These are phyloP conservation scores for Fulmarus glacialis DNA, from an alignment of 2,113 vertebrate species.

Conservation along the genomic window DNA sequence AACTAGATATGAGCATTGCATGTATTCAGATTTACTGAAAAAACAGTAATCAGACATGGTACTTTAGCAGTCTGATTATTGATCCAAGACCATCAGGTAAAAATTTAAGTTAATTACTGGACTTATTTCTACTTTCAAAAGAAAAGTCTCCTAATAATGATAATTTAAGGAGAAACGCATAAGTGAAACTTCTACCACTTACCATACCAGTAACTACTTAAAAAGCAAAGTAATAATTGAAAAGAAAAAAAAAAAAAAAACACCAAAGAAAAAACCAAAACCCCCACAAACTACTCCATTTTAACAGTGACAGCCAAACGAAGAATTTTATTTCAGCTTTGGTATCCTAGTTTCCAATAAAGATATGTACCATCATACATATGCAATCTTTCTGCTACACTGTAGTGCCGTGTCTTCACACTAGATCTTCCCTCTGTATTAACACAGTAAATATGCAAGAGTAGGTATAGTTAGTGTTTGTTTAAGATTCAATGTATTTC, in stretches of 20 bases:
- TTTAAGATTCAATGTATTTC: neutral
- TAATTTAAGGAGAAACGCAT: neutral
- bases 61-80: neutral
- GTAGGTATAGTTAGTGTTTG: neutral
- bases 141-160: neutral
- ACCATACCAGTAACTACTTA: neutral
- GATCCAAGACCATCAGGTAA: neutral
- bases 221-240: neutral
- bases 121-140: neutral
- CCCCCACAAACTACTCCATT: neutral
- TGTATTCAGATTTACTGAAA: neutral
- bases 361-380: neutral
- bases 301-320: neutral
- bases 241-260: neutral
- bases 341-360: neutral
- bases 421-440: neutral
- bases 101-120: neutral
- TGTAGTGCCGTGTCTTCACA: neutral
- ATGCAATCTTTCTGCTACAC: neutral
- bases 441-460: neutral
- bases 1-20: accelerated
- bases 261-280: too few relatives aligned
- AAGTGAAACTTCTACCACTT: neutral
- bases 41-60: neutral
- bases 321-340: neutral